Base-by-base conservation (phyloP, 2,888 invertebrate species). In the Sinohyriopsis cumingii region DNA sequence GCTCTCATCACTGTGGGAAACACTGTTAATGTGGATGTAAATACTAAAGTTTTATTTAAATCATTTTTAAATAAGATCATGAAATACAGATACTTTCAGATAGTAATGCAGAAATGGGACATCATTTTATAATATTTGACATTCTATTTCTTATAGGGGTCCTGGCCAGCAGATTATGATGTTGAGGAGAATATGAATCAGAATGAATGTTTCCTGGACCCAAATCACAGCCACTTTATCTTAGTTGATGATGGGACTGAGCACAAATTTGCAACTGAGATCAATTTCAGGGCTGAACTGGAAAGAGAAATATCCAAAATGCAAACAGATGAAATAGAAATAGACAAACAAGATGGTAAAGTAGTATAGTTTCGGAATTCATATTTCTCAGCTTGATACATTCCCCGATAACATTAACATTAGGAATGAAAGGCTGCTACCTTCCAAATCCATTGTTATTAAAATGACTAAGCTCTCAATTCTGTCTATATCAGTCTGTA, bases 191-290 rank as follows among this genome's bases (percentile, higher is more conserved):
- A 69, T 15, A 68, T 73, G 45, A 61, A 53, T n/a, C 61, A 45
- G 56, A 67, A 68, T 56, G 75, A 78, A 54, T 72, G 73, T 7
- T 80, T 81, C 18, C 83, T 90, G 18, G 90, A 90, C 72, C 84
- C 86, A 5, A 90, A 90, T 77, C 90, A 90, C 77, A 84, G 89
- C 7, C 89, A 90, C 72, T 90, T 90, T 77, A 83, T 90, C 18
- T 78, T 90, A 65, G 88, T 89, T 7, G 90, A 90, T 75, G 83
- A 89, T 73, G 89, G 89, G 18, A 88, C 87, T n/a, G 81, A 84
- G 65, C 79, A 82, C 45, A 67, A 82, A 72, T 89, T 82, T 79
- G 86, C 81, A 20, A 81, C 79, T n/a, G 89, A 89, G 75, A 88
- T 89, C 20, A 69, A 75, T 7, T 84, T 88, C 72, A 72, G 88